Conservation (phyloP, 2,888 invertebrate genomes). For the Drosophila monieri region DNA sequence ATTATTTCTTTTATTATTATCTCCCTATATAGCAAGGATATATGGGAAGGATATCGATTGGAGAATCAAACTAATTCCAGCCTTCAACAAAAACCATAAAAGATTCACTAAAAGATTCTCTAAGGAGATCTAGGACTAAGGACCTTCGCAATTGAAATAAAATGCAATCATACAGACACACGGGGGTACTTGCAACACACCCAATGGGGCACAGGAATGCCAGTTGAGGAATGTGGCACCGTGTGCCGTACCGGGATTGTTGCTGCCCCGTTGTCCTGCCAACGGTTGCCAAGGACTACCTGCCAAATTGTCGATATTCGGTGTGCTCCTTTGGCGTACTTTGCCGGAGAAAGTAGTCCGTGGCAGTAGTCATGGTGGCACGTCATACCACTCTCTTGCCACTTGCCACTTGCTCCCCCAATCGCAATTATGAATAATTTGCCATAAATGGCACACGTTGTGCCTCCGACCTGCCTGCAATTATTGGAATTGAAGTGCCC, state of each 20-base stretch:
- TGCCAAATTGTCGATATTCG: conserved; percentile 75
- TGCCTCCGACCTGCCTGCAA: conserved; percentile 44
- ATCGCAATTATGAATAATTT: conserved; percentile 73
- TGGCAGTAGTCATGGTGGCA: too few relatives aligned
- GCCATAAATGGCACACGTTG: conserved; percentile 63
- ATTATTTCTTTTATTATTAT: too few relatives aligned
- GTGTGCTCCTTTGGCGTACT: conserved; percentile 40
- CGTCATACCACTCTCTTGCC: conserved; percentile 20
- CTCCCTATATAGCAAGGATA: too few relatives aligned
- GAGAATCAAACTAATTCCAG: too few relatives aligned
- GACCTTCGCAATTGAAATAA: too few relatives aligned
- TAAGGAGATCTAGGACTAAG: too few relatives aligned
- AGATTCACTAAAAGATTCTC: too few relatives aligned
- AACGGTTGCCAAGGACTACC: conserved; percentile 73
- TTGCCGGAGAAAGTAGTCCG: conserved; percentile 24
- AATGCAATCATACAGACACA: too few relatives aligned
- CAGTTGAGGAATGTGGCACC: not conserved
- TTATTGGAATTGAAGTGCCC: conserved; percentile 71
- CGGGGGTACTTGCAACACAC: too few relatives aligned
- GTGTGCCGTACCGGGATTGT: conserved; percentile 16
- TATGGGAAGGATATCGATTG: too few relatives aligned
- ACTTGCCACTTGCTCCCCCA: conserved; percentile 4
- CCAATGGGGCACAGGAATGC: too few relatives aligned
- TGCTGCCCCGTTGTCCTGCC: conserved; percentile 66
- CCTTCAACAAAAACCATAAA: too few relatives aligned